Evolutionary conservation across 2,888 invertebrate genomes (phyloP), one percentile per base, ranked within the genome.

Genomic region (Acleris holmiana): DNA sequence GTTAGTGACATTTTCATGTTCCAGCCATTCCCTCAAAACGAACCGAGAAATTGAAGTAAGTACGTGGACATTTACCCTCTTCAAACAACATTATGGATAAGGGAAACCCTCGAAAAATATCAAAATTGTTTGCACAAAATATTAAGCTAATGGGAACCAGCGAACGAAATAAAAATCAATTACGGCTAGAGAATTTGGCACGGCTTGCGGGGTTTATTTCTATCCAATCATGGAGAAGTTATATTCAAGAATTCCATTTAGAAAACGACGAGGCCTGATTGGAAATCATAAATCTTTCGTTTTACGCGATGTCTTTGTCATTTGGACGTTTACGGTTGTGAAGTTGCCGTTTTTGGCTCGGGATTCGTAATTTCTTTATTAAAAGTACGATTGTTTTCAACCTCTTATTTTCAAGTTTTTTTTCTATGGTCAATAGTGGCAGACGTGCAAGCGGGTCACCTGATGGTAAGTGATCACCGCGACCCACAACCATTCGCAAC

Each of bases 1-100:
- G 35, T 35, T 13, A 13, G 35, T 35, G 35, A 35, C 35, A 35
- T 35, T 35, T 35, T 35, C 35, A 35, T 4, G 13, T 35, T 3
- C 8, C 35, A 35, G 35, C 10, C 4, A 35, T 35, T 35, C 13
- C 2, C 3, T 13, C 13, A 35, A 44, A 44, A 17, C 7, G 4
- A n/a, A 17, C n/a, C 15, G 44, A 7, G 7, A 15, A 21, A 48
- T 48, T 57, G 7, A 46, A 44, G 44, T 17, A 46, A 23, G 46
- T n/a, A 54, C 23, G 44, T n/a, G 17, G 41, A 46, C 44, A 25
- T 55, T 55, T 46, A 55, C 44, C 44, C 55, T 46, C 55, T 13
- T 44, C 55, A 55, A 55, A 44, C 55, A 25, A 25, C 23, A 55
- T 44, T 25, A 44, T 23, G 44, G 46, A 10, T 46, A 25, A 19